Conservation (phyloP, 2,113 vertebrate genomes). For the Atlantisia rogersi region DNA sequence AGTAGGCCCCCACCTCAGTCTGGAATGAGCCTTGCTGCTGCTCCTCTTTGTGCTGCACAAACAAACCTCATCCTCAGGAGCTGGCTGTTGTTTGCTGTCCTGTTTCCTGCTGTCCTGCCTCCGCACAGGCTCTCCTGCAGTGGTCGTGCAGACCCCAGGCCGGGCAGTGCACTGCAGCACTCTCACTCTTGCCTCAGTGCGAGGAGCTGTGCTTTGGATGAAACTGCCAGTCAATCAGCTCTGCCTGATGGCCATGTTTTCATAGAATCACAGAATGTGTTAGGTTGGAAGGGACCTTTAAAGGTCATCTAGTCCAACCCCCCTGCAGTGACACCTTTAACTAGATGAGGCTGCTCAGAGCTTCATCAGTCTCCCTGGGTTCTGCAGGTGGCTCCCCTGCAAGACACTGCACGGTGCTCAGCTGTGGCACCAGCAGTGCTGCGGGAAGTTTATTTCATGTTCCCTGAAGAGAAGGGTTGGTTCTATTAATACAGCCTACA, state of each 20-base stretch:
- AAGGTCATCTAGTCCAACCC: too few relatives aligned
- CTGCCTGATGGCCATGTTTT: neutral
- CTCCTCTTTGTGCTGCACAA: neutral
- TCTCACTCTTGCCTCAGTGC: neutral
- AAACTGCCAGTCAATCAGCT: neutral
- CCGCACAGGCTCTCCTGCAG: neutral
- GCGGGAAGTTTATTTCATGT: neutral
- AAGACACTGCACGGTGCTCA: neutral
- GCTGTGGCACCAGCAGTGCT: neutral
- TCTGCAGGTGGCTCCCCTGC: neutral
- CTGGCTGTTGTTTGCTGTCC: neutral
- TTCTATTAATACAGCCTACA: constrained; percentile 22
- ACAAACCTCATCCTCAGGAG: rapidly evolving
- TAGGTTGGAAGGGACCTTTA: too few relatives aligned
- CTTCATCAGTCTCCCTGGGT: neutral
- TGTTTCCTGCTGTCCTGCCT: neutral
- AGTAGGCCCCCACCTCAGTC: neutral
- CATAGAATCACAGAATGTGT: too few relatives aligned
- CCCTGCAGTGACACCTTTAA: too few relatives aligned
- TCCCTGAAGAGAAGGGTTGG: neutral
- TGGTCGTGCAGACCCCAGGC: rapidly evolving
- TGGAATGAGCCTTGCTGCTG: neutral
- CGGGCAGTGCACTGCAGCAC: rapidly evolving
- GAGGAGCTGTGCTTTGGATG: neutral
- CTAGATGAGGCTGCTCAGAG: too few relatives aligned